Conservation (phyloP, 64 coral and sea anemone genomes). For the Dendrophyllia cribrosa region DNA sequence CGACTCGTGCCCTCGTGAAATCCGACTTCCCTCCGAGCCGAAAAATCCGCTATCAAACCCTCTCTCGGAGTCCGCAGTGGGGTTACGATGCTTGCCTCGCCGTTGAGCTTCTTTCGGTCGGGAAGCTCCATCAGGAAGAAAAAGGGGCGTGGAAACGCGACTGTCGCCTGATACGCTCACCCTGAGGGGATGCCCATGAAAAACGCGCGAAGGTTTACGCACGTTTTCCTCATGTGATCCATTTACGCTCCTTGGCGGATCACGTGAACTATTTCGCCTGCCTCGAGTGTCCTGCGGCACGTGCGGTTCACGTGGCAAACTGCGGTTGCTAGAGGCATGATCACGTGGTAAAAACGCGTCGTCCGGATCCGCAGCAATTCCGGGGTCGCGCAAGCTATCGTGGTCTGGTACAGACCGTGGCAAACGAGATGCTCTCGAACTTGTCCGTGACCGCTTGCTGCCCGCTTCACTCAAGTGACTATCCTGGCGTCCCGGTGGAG, state of each 20-base stretch:
- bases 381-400: constrained; percentile 4
- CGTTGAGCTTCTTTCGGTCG: constrained; percentile 63
- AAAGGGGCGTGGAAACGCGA: constrained; percentile 86
- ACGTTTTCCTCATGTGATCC: background rate
- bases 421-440: constrained; percentile 5
- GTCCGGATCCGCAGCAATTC: background rate
- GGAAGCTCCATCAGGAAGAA: constrained; percentile 66
- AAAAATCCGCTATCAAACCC: constrained; percentile 95
- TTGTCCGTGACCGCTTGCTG: background rate
- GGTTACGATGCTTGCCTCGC: constrained; percentile 63
- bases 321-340: background rate
- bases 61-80: constrained; percentile 83
- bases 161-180: constrained; percentile 76
- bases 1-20: constrained; percentile 75
- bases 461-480: constrained; percentile 20
- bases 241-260: background rate
- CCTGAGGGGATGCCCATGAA: constrained; percentile 31
- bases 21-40: constrained; percentile 91
- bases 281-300: background rate
- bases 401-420: background rate
- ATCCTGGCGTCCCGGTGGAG: background rate
- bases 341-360: constrained; percentile 9
- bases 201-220: background rate
- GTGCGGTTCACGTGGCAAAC: constrained; percentile 14
- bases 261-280: background rate